Percentiles rank a stretch among this genome's conserved stretches.
Conservation (phyloP, 2,797 vertebrate genomes). For the Neosilurus mollespiculum region DNA sequence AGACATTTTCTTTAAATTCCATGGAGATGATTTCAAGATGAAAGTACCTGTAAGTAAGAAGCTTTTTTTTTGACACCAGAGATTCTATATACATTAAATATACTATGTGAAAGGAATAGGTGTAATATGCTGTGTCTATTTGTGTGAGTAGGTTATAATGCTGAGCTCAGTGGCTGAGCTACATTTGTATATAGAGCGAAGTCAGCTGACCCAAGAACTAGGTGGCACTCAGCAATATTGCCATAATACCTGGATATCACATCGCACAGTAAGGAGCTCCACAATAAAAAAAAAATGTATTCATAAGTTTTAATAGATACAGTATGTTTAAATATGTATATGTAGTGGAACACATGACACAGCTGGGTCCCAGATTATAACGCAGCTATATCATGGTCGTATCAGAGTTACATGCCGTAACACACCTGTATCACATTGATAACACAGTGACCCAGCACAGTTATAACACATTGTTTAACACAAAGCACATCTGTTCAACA, state of each 20-base stretch:
- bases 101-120: neutral
- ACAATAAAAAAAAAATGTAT: neutral
- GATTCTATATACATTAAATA: neutral
- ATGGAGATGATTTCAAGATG: constrained; percentile 94
- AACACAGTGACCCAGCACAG: neutral
- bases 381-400: no score
- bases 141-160: constrained; percentile 88
- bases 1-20: constrained; percentile 87
- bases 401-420: neutral
- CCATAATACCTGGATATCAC: constrained; percentile 90
- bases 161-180: constrained; percentile 92
- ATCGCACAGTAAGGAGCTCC: constrained; percentile 82
- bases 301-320: no score
- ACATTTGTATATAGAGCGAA: constrained; percentile 88
- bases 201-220: constrained; percentile 91
- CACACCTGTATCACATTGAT: neutral
- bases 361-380: neutral
- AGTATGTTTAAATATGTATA: neutral
- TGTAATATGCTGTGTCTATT: neutral
- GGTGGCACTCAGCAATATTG: constrained; percentile 92
- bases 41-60: constrained; percentile 81
- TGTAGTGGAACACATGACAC: neutral
- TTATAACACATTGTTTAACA: no score
- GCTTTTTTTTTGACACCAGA: neutral
- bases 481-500: no score